phyloP scores from a whole-genome alignment of 1,140 invertebrate genomes.

The Propsilocerus akamusi region DNA sequence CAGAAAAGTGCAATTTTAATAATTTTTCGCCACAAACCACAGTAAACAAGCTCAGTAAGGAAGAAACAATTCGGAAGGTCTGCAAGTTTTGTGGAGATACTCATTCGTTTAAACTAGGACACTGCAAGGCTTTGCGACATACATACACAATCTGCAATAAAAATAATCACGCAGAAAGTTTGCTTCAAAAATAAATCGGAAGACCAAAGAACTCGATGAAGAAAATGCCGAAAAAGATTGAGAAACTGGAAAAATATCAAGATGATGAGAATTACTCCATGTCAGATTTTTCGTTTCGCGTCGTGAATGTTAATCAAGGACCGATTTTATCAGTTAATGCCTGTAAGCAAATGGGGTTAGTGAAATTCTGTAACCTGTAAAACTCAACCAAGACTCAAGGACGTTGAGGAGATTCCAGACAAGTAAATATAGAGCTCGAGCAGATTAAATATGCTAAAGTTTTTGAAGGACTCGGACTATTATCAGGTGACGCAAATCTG shows the following conservation, averaged over 20 bases:
- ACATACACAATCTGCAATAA: conserved; percentile 7
- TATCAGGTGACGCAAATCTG: conserved; percentile 9
- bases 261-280: conserved; percentile 9
- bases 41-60: too few relatives aligned
- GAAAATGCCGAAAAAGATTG: conserved; percentile 5
- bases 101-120: conserved; percentile 3
- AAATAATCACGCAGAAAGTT: conserved; percentile 5
- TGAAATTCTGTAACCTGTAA: neutral
- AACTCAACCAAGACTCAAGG: too few relatives aligned
- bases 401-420: neutral
- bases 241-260: conserved; percentile 9
- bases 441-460: conserved; percentile 5
- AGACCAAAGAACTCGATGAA: neutral
- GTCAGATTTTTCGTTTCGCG: too few relatives aligned
- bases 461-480: conserved; percentile 9
- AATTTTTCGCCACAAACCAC: too few relatives aligned
- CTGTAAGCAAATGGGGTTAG: too few relatives aligned
- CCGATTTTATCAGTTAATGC: too few relatives aligned
- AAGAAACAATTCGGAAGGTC: too few relatives aligned
- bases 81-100: conserved; percentile 6
- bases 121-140: conserved; percentile 9
- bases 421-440: neutral
- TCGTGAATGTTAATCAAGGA: too few relatives aligned
- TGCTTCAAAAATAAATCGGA: neutral
- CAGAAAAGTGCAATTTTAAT: too few relatives aligned